phyloP scores from a whole-genome alignment of 1,140 invertebrate species.

The Acromyrmex echinatior region DNA sequence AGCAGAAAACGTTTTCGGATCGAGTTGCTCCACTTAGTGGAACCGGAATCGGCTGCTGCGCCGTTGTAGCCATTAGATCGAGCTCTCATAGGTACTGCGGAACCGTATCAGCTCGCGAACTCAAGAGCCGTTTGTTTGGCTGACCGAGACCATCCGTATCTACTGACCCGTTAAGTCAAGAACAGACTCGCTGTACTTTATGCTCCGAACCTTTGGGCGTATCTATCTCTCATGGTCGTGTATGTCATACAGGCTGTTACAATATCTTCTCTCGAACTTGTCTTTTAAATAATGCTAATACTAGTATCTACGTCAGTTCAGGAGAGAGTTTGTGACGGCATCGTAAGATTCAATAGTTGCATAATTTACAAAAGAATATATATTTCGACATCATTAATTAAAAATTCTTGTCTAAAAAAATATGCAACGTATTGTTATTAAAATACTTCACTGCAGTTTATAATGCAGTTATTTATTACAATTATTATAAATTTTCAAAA shows the following conservation, averaged over 20 bases:
- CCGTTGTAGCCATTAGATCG: constrained; percentile 49
- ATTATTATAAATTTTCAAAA: background rate
- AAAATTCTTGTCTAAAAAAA: background rate
- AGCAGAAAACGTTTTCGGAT: constrained; percentile 43
- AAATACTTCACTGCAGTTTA: background rate
- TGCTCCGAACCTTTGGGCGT: constrained; percentile 48
- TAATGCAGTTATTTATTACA: background rate
- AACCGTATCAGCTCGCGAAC: constrained; percentile 56
- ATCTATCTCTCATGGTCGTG: constrained; percentile 39
- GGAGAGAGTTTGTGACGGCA: background rate
- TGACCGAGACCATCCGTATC: constrained; percentile 62
- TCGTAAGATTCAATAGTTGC: background rate
- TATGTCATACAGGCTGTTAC: constrained; percentile 56
- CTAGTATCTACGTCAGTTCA: constrained; percentile 28
- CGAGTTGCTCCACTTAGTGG: constrained; percentile 43
- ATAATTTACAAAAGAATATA: background rate
- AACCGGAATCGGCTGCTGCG: constrained; percentile 42
- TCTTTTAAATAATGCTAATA: constrained; percentile 35
- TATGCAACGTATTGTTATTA: background rate
- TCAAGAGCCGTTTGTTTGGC: constrained; percentile 65
- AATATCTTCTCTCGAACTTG: constrained; percentile 47
- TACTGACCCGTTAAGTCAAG: constrained; percentile 71
- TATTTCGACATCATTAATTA: background rate
- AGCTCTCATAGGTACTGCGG: constrained; percentile 25
- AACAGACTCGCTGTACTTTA: constrained; percentile 65